phyloP scores from a whole-genome alignment of 2,113 vertebrate species.

The Sorex araneus region DNA sequence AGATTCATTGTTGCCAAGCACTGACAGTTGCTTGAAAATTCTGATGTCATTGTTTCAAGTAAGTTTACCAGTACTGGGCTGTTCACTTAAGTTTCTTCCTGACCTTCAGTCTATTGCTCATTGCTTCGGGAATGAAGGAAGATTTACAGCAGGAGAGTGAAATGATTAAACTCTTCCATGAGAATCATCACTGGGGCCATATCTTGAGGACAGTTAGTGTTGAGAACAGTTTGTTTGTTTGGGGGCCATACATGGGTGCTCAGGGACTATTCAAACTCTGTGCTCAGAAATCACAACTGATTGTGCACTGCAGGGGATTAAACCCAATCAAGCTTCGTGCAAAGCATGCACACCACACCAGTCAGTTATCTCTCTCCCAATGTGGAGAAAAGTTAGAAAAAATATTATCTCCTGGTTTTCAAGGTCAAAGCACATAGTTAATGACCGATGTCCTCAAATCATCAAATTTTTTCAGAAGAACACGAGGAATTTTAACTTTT shows the following conservation, averaged over 20 bases:
- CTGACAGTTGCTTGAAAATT: slow-evolving; percentile 24
- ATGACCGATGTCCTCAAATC: background rate
- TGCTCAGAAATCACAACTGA: too few relatives aligned
- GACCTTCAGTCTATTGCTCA: background rate
- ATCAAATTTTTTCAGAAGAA: background rate
- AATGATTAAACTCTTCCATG: background rate
- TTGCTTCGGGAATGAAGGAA: background rate
- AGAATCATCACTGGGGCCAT: background rate
- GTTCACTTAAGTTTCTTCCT: background rate
- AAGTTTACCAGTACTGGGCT: background rate
- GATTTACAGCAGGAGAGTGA: background rate
- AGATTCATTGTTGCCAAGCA: background rate
- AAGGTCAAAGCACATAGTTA: background rate
- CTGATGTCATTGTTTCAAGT: background rate
- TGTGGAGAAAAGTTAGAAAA: background rate
- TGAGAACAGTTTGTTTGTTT: too few relatives aligned
- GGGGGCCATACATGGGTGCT: too few relatives aligned
- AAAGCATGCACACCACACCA: too few relatives aligned
- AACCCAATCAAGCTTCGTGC: too few relatives aligned
- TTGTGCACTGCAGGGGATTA: too few relatives aligned
- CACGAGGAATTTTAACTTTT: background rate
- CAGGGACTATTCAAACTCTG: too few relatives aligned
- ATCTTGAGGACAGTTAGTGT: too few relatives aligned
- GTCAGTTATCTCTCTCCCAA: too few relatives aligned
- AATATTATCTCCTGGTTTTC: background rate